Conservation (phyloP, 2,797 vertebrate genomes). For the Xerus rutilus region DNA sequence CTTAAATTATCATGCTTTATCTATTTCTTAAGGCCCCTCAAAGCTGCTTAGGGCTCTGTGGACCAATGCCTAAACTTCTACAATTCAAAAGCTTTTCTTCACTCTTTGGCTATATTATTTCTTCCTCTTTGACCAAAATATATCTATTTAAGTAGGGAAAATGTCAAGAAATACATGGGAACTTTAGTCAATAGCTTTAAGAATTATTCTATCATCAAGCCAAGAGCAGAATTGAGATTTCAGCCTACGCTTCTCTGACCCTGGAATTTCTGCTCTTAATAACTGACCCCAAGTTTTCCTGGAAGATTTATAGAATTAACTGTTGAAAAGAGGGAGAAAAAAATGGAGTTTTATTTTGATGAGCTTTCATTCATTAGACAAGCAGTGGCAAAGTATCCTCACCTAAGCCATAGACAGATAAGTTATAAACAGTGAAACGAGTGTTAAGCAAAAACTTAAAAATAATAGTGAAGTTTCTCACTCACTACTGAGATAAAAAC, state of each 20-base stretch:
- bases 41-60: background rate
- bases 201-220: background rate
- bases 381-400: background rate
- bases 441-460: background rate
- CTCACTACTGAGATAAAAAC: background rate
- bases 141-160: conserved; percentile 11
- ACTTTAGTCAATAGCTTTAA: background rate
- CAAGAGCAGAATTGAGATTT: conserved; percentile 19
- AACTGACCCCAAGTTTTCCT: background rate
- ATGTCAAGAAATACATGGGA: conserved; percentile 38
- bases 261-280: background rate
- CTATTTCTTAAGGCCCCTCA: background rate
- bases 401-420: background rate
- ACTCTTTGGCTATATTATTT: background rate
- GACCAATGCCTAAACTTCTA: background rate
- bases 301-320: conserved; percentile 33
- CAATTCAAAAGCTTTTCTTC: conserved; percentile 31
- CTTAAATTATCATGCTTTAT: background rate
- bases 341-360: background rate
- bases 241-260: background rate
- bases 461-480: background rate
- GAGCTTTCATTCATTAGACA: background rate
- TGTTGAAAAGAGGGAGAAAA: conserved; percentile 13
- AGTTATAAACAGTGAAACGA: background rate
- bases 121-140: background rate